Evolutionary conservation across 2,888 invertebrate genomes (phyloP).

Genomic region (Mesorhabditis sp.): DNA sequence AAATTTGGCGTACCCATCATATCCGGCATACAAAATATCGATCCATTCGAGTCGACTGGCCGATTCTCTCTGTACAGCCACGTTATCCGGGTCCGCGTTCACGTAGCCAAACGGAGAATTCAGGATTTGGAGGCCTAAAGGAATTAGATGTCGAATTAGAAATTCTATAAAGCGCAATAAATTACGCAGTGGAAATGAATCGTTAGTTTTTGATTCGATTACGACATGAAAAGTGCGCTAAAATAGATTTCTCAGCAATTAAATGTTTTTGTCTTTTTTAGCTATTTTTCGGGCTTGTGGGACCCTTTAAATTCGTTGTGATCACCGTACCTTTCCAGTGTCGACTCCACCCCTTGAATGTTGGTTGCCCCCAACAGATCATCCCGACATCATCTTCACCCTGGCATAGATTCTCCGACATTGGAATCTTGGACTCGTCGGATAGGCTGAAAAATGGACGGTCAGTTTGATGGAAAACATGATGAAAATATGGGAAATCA

Average conservation of each 20-base stretch:
- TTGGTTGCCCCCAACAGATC: constrained; percentile 57
- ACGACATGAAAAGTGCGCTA: no score
- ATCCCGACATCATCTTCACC: constrained; percentile 58
- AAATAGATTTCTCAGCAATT: no score
- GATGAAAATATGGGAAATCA: no score
- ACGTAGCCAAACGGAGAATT: constrained; percentile 51
- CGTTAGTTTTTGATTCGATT: no score
- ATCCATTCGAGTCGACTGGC: constrained; percentile 77
- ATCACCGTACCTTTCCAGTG: constrained; percentile 51
- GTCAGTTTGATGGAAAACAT: no score
- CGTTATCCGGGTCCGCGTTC: constrained; percentile 50
- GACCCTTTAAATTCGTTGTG: no score
- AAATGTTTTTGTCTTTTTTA: no score
- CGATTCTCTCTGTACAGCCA: constrained; percentile 65
- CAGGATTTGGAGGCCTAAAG: constrained; percentile 48
- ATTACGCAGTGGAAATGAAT: no score
- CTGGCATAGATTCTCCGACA: constrained; percentile 56
- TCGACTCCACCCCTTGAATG: constrained; percentile 51
- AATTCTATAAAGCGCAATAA: no score
- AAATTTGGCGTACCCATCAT: constrained; percentile 56
- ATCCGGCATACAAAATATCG: constrained; percentile 73
- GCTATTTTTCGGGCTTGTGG: no score
- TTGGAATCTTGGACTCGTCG: constrained; percentile 19
- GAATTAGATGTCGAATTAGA: no score
- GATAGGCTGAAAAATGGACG: constrained; percentile 14